Percentiles rank a stretch among this genome's conserved stretches.
Conservation (phyloP, 2,797 vertebrate species). For the Mastacembelus armatus region DNA sequence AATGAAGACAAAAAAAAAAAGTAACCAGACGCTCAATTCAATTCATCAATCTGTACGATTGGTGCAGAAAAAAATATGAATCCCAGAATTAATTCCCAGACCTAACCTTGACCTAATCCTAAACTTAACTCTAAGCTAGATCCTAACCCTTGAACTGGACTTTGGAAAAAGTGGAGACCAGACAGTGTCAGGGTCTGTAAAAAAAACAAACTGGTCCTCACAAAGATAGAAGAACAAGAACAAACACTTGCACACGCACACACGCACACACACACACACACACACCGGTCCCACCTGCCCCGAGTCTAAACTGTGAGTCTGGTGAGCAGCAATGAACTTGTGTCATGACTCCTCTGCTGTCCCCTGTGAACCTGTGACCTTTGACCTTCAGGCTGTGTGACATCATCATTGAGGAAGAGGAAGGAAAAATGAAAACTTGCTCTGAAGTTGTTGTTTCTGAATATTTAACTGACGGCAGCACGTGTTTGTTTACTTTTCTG, state of each 20-base stretch:
- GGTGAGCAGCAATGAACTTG: constrained; percentile 10
- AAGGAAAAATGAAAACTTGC: background rate
- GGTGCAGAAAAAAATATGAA: background rate
- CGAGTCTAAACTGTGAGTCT: constrained; percentile 1
- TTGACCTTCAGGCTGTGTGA: constrained; percentile 22
- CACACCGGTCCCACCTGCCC: background rate
- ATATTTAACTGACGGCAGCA: background rate
- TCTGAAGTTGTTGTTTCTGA: background rate
- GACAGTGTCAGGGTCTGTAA: background rate
- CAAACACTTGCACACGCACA: background rate
- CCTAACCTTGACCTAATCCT: rapidly evolving
- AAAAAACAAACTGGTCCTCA: constrained; percentile 25
- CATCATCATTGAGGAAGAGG: background rate
- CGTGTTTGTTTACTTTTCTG: background rate
- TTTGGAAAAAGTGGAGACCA: background rate
- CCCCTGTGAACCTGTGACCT: constrained; percentile 29
- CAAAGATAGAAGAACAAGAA: constrained; percentile 19
- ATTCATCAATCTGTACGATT: no score
- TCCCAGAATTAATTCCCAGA: no score
- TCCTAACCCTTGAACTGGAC: no score
- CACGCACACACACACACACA: no score
- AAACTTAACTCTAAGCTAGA: no score
- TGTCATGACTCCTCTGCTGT: constrained; percentile 2
- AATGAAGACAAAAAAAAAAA: no score
- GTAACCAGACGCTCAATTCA: no score